Conservation (phyloP, 2,888 invertebrate species). For the Macaria notata region DNA sequence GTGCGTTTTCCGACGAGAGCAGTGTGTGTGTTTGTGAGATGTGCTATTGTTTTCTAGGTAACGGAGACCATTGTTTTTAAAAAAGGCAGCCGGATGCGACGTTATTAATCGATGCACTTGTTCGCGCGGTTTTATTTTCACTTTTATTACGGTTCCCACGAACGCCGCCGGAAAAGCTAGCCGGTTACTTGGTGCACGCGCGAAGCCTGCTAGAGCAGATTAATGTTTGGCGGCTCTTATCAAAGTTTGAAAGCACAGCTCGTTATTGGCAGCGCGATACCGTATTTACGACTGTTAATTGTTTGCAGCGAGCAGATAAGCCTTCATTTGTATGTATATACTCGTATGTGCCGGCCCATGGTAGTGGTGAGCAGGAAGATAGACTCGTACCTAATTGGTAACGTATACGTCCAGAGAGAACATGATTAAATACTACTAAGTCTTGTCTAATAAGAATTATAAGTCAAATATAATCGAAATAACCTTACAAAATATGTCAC, state of each 20-base stretch:
- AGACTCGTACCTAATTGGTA: too few species aligned
- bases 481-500: too few species aligned
- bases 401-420: too few species aligned
- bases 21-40: slow-evolving; percentile 81
- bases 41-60: slow-evolving; percentile 82
- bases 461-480: too few species aligned
- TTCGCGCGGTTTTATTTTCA: slow-evolving; percentile 61
- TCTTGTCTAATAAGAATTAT: too few species aligned
- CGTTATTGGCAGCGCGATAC: slow-evolving; percentile 53
- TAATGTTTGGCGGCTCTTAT: slow-evolving; percentile 31
- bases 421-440: too few species aligned
- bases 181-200: slow-evolving; percentile 36
- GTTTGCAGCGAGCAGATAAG: slow-evolving; percentile 71
- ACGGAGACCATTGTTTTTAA: slow-evolving; percentile 60
- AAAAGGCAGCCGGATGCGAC: slow-evolving; percentile 68
- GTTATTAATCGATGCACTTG: slow-evolving; percentile 58
- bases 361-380: too few species aligned
- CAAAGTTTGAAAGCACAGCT: slow-evolving; percentile 52
- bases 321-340: slow-evolving; percentile 43
- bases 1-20: slow-evolving; percentile 80
- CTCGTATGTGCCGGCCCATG: too few species aligned
- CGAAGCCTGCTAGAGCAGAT: slow-evolving; percentile 32
- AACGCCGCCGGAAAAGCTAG: slow-evolving; percentile 45
- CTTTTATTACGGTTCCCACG: slow-evolving; percentile 59
- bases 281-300: slow-evolving; percentile 72